Evolutionary conservation across 2,797 vertebrate species (phyloP).

Genomic region (Falco concolor): DNA sequence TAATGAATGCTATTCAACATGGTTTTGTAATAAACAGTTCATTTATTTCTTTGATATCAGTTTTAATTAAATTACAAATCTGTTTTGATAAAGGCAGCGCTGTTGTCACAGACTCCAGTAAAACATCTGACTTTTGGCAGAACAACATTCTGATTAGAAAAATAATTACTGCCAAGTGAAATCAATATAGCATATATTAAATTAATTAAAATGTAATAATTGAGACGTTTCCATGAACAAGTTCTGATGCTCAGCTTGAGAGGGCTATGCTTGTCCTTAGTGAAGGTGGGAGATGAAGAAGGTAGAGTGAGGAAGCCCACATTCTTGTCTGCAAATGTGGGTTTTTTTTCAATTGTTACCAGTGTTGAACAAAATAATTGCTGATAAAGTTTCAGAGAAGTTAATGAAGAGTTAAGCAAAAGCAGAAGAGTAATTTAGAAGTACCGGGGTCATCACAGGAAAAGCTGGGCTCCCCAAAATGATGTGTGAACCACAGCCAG

Average conservation of each 20-base stretch:
- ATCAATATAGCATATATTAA: neutral
- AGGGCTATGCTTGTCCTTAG: neutral
- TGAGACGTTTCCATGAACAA: neutral
- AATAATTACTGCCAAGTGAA: constrained; percentile 23
- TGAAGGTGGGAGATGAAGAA: neutral
- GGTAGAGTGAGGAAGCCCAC: neutral
- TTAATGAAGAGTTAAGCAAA: neutral
- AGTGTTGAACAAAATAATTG: neutral
- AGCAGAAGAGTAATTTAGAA: neutral
- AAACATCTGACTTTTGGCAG: constrained; percentile 34
- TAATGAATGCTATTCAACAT: neutral
- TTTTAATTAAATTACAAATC: constrained; percentile 38
- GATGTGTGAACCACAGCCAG: neutral
- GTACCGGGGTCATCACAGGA: neutral
- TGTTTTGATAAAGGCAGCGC: constrained; percentile 1
- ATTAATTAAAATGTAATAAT: neutral
- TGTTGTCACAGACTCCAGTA: neutral
- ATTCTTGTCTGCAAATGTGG: neutral
- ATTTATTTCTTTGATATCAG: constrained; percentile 20
- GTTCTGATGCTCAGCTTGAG: neutral
- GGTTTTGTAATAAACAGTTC: constrained; percentile 14
- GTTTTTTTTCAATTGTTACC: neutral
- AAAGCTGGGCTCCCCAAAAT: neutral
- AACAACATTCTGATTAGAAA: constrained; percentile 15
- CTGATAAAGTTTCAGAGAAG: neutral